phyloP scores from a whole-genome alignment of 2,113 vertebrate species.

The Pelvicachromis taeniatus region DNA sequence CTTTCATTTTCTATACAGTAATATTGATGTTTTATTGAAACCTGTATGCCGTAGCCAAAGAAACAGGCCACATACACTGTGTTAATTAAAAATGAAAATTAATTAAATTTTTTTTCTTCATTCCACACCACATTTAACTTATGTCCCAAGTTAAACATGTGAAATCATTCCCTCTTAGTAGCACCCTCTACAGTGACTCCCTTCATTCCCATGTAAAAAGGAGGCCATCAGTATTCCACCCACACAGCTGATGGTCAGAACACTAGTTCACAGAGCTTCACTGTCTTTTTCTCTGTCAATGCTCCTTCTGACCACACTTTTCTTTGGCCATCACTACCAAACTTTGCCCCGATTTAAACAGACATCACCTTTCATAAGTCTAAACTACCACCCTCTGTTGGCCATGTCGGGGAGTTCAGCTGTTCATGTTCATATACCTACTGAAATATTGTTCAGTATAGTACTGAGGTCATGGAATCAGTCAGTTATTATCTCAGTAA shows the following conservation, averaged over 20 bases:
- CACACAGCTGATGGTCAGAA: slow-evolving; percentile 42
- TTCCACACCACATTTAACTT: neutral
- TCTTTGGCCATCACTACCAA: neutral
- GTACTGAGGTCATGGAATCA: neutral
- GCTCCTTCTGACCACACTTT: slow-evolving; percentile 41
- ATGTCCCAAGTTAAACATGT: neutral
- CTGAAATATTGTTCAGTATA: neutral
- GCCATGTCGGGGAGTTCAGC: slow-evolving; percentile 2
- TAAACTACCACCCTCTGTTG: slow-evolving; percentile 50
- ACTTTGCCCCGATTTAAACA: neutral
- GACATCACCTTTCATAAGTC: slow-evolving; percentile 4
- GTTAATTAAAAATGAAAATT: neutral
- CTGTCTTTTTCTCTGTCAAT: slow-evolving; percentile 53
- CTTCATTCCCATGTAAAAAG: slow-evolving; percentile 42
- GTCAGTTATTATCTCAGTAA: neutral
- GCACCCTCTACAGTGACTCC: slow-evolving; percentile 42
- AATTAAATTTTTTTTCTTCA: neutral
- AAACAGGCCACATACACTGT: neutral
- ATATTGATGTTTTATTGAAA: neutral
- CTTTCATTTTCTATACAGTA: neutral
- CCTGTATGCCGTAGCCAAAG: neutral
- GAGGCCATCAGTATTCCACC: slow-evolving; percentile 52
- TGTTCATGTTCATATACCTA: neutral
- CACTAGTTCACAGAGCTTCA: slow-evolving; percentile 55
- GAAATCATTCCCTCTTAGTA: neutral